A percentile compares a stretch with the other conserved stretches of the same genome.
Conservation (phyloP, 1,140 invertebrate genomes). For the Cecropterus lyciades region DNA sequence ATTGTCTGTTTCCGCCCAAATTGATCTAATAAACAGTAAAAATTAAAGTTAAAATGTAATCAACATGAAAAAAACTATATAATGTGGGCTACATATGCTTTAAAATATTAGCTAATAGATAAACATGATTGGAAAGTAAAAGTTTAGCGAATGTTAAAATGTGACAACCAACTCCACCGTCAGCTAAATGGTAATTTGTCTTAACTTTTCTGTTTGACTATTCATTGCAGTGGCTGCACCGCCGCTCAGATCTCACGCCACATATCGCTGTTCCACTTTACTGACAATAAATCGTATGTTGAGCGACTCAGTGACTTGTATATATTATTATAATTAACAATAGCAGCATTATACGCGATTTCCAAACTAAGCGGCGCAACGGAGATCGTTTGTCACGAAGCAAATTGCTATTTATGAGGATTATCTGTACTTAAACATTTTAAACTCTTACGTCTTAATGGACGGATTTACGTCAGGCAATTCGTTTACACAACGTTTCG, state of each 20-base stretch:
- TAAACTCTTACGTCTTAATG: conserved; percentile 38
- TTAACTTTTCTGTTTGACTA: conserved; percentile 63
- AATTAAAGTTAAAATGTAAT: too few relatives aligned
- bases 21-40: too few relatives aligned
- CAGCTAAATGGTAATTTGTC: conserved; percentile 50
- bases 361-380: conserved; percentile 70
- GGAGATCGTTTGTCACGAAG: conserved; percentile 75
- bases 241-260: conserved; percentile 64
- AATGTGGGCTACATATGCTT: too few relatives aligned
- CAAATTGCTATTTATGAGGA: conserved; percentile 80
- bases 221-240: conserved; percentile 53
- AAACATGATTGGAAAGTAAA: conserved; percentile 48
- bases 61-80: too few relatives aligned
- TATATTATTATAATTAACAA: conserved; percentile 72
- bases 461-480: conserved; percentile 29
- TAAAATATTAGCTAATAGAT: not conserved
- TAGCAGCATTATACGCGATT: conserved; percentile 76
- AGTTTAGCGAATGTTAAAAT: conserved; percentile 39
- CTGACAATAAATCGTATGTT: conserved; percentile 80
- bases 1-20: too few relatives aligned
- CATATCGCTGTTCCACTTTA: conserved; percentile 71
- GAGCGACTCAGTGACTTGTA: conserved; percentile 73
- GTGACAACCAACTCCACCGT: conserved; percentile 33
- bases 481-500: conserved; percentile 37
- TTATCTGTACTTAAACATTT: conserved; percentile 63